Evolutionary conservation across 2,888 invertebrate genomes (phyloP).

Genomic region (Mylabris sibirica): DNA sequence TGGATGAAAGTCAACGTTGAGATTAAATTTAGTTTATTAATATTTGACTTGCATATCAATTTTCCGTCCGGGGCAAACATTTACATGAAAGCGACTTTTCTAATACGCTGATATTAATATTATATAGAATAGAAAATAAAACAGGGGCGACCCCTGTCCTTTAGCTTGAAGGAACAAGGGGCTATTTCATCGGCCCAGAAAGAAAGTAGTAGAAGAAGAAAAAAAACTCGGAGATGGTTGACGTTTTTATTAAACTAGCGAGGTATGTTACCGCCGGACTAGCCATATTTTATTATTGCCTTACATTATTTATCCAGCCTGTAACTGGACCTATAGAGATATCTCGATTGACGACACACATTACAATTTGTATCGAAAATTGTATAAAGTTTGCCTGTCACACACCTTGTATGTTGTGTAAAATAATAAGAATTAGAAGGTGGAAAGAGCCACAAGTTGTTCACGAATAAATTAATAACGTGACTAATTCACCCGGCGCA

Average conservation of each 20-base stretch:
- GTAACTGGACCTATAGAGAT: slow-evolving; percentile 45
- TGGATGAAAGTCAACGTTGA: slow-evolving; percentile 17
- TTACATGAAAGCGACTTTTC: slow-evolving; percentile 39
- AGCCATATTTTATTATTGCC: slow-evolving; percentile 57
- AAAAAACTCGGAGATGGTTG: slow-evolving; percentile 29
- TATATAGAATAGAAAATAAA: slow-evolving; percentile 39
- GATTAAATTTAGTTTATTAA: slow-evolving; percentile 36
- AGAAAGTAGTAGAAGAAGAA: too few species aligned
- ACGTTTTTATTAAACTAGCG: slow-evolving; percentile 40
- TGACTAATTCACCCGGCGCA: slow-evolving; percentile 8
- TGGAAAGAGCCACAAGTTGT: too few species aligned
- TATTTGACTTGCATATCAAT: slow-evolving; percentile 38
- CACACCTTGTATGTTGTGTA: slow-evolving; percentile 34
- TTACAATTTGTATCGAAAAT: slow-evolving; percentile 19
- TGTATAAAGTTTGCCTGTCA: slow-evolving; percentile 24
- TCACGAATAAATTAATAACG: background rate
- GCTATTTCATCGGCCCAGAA: slow-evolving; percentile 21
- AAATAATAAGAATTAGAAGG: slow-evolving; percentile 43
- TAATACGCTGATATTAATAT: slow-evolving; percentile 40
- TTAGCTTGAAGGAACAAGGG: slow-evolving; percentile 20
- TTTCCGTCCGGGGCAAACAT: slow-evolving; percentile 36
- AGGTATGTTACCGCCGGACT: slow-evolving; percentile 39
- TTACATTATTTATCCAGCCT: slow-evolving; percentile 57
- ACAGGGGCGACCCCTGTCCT: slow-evolving; percentile 38
- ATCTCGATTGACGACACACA: slow-evolving; percentile 31